Evolutionary conservation across 2,113 vertebrate species (phyloP).

Genomic region (Brachirus orientalis): DNA sequence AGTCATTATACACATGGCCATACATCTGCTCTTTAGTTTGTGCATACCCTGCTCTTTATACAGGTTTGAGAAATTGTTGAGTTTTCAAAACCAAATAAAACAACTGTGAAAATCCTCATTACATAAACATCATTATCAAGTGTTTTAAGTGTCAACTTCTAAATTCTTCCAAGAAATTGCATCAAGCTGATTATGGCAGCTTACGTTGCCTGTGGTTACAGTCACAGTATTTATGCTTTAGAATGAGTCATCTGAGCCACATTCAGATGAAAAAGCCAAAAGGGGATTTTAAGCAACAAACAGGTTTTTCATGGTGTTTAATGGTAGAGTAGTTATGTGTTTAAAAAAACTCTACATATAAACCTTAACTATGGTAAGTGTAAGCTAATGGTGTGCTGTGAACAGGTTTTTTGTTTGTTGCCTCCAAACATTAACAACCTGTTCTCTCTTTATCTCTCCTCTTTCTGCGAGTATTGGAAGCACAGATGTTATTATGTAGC

Average conservation of each 20-base stretch:
- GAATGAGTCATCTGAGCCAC: slow-evolving; percentile 8
- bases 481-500: slow-evolving; percentile 42
- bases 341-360: slow-evolving; percentile 11
- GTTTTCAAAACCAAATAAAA: no score
- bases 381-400: neutral
- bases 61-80: no score
- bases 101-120: no score
- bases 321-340: neutral
- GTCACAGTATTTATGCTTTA: slow-evolving; percentile 2
- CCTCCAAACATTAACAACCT: neutral
- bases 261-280: slow-evolving; percentile 1
- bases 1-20: no score
- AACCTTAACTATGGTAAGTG: neutral
- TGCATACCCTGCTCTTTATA: no score
- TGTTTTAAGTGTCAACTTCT: slow-evolving; percentile 1
- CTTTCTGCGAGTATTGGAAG: slow-evolving; percentile 6
- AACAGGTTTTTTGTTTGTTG: slow-evolving; percentile 1
- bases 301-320: neutral
- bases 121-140: neutral
- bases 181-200: neutral
- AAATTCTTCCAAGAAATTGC: neutral
- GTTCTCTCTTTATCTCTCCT: slow-evolving; percentile 3
- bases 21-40: no score
- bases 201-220: slow-evolving; percentile 9
- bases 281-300: neutral